Base-by-base conservation (phyloP, 2,888 invertebrate species). In the Tipula vernalis region DNA sequence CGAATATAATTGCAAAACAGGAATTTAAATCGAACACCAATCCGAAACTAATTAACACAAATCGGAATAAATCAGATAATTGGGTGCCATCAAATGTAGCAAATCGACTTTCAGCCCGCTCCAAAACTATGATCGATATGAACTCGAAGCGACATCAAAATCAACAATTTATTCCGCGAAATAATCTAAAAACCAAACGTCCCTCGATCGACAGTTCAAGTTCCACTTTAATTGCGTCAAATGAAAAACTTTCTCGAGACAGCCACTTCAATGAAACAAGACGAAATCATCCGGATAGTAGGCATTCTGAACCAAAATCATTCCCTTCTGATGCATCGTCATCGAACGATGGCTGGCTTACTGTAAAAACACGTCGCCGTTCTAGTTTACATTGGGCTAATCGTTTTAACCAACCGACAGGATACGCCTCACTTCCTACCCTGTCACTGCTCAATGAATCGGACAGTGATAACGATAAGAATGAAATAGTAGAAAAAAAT, bases 331-430 rank as follows among this genome's bases (percentile, higher is more conserved):
- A 89, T 0, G 51, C 86, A 42, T 90, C 90, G 28, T 41, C 86
- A 42, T 90, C 90, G 28, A 90, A 93, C 71, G 96, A 96, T 88
- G 98, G 98, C 0, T 98, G 98, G 98, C 94, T 97, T 88, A 98
- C 96, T 0, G 98, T 98, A 0, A 95, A 96, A 89, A 95, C 95
- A 85, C 93, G 95, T 57, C 93, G 96, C 39, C 93, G 95, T 86
- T 94, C 94, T 0, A 95, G 95, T 90, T 94, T 94, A 15, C 94
- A 95, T 88, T 95, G 95, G 95, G 92, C 95, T 0, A 95, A 95
- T 88, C 93, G 97, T 87, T 97, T 96, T 89, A 94, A 96, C 89
- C 95, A 96, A 90, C 96, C 97, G 0, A 96, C 96, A 1, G 96
- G 96, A 0, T 96, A 97, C 0, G 95, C 95, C 0, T 96, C 96